Evolutionary conservation across 2,797 vertebrate species (phyloP).

Genomic region (Anguilla anguilla): DNA sequence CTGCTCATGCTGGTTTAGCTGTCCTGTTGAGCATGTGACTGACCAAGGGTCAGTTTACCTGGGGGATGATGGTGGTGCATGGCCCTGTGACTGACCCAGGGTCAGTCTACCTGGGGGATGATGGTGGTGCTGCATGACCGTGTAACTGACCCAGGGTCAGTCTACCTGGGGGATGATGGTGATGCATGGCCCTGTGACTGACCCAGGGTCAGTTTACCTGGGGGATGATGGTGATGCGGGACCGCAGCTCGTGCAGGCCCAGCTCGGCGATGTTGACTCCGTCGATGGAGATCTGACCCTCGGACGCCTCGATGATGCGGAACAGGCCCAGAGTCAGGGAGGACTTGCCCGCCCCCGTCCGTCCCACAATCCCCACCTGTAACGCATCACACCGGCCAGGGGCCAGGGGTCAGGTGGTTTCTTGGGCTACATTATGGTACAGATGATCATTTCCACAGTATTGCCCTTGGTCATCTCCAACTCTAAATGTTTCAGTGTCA

Average conservation of each 20-base stretch:
- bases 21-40: not conserved
- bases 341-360: slow-evolving; percentile 93
- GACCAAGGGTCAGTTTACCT: not conserved
- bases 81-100: not conserved
- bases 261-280: slow-evolving; percentile 83
- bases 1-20: not conserved
- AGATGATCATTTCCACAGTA: not conserved
- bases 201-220: slow-evolving; percentile 71
- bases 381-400: not conserved
- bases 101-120: not conserved
- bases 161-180: not conserved
- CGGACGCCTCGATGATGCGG: slow-evolving; percentile 87
- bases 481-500: not conserved
- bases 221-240: slow-evolving; percentile 93
- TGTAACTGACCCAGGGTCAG: not conserved
- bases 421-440: not conserved
- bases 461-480: not conserved
- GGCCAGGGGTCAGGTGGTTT: not conserved
- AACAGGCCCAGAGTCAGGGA: slow-evolving; percentile 92
- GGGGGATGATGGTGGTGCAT: not conserved
- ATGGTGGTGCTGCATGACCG: not conserved
- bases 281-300: slow-evolving; percentile 87
- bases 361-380: slow-evolving; percentile 93
- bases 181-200: not conserved
- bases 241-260: slow-evolving; percentile 89